Evolutionary conservation across 2,888 invertebrate genomes (phyloP).

Genomic region (Metopia argyrocephala): DNA sequence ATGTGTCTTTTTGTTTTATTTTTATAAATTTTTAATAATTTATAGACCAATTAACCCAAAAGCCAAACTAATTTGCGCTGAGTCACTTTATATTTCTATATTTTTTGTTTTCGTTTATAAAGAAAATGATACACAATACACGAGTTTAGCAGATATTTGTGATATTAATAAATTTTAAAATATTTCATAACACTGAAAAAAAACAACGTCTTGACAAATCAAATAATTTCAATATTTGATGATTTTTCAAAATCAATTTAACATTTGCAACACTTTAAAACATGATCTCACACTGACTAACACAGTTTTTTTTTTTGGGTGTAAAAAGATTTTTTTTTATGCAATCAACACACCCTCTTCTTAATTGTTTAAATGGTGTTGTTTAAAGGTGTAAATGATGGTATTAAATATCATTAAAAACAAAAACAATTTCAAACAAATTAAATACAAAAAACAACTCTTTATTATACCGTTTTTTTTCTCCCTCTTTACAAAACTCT

Average conservation of each 20-base stretch:
- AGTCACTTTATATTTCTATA: not conserved
- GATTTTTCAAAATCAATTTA: too few species aligned
- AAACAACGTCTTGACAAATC: too few species aligned
- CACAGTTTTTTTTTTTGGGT: too few species aligned
- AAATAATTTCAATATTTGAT: too few species aligned
- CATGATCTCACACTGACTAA: too few species aligned
- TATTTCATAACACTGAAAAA: too few species aligned
- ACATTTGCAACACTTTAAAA: too few species aligned
- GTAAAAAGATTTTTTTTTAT: too few species aligned
- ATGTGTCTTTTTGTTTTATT: not conserved
- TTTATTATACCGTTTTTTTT: not conserved
- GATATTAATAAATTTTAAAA: too few species aligned
- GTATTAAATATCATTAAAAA: not conserved
- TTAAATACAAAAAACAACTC: not conserved
- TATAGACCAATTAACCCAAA: constrained; percentile 52
- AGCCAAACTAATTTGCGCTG: constrained; percentile 24
- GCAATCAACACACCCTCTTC: not conserved
- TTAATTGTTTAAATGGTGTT: constrained; percentile 20
- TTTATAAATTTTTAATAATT: constrained; percentile 42
- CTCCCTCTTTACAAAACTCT: constrained; percentile 60
- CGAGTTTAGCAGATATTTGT: too few species aligned
- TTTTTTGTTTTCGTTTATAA: too few species aligned
- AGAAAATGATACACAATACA: too few species aligned
- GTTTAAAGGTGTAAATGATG: not conserved
- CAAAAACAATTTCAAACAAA: not conserved